phyloP scores from a whole-genome alignment of 1,140 invertebrate genomes.

The Drosophila rhopaloa region DNA sequence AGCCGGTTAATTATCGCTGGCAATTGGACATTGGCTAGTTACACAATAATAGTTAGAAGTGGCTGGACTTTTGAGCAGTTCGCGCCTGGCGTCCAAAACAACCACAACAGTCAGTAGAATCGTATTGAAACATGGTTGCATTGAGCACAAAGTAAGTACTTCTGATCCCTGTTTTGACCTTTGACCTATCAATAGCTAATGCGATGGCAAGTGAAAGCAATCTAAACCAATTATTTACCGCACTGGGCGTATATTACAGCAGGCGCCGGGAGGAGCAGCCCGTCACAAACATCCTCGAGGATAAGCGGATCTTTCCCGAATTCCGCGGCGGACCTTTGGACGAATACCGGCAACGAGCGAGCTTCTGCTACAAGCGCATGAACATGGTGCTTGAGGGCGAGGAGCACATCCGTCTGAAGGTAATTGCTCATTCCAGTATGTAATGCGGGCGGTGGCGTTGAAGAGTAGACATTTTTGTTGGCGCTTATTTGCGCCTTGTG shows the following conservation, averaged over 20 bases:
- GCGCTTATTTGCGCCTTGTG: conserved; percentile 13
- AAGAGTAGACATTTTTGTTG: too few species aligned
- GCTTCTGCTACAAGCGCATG: conserved; percentile 94
- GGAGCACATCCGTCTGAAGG: conserved; percentile 86
- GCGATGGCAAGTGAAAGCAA: conserved; percentile 25
- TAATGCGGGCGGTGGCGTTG: too few species aligned
- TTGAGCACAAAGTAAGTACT: conserved; percentile 30
- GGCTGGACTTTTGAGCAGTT: conserved; percentile 11
- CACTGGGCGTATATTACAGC: conserved; percentile 47
- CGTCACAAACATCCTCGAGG: conserved; percentile 62
- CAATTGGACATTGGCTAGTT: conserved; percentile 10
- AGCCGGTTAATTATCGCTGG: conserved; percentile 20
- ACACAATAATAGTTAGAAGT: conserved; percentile 26
- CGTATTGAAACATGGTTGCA: conserved; percentile 33
- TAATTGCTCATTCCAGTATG: conserved; percentile 62
- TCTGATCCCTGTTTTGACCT: background rate
- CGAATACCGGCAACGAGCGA: conserved; percentile 89
- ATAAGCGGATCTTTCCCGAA: conserved; percentile 85
- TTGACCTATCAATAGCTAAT: background rate
- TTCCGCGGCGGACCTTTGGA: conserved; percentile 90
- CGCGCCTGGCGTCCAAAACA: conserved; percentile 9
- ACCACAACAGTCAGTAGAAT: background rate
- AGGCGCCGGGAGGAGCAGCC: conserved; percentile 14
- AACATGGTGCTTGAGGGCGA: conserved; percentile 89
- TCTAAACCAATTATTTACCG: conserved; percentile 22